Base-by-base conservation (phyloP, 2,113 vertebrate genomes). In the Oceanites oceanicus region DNA sequence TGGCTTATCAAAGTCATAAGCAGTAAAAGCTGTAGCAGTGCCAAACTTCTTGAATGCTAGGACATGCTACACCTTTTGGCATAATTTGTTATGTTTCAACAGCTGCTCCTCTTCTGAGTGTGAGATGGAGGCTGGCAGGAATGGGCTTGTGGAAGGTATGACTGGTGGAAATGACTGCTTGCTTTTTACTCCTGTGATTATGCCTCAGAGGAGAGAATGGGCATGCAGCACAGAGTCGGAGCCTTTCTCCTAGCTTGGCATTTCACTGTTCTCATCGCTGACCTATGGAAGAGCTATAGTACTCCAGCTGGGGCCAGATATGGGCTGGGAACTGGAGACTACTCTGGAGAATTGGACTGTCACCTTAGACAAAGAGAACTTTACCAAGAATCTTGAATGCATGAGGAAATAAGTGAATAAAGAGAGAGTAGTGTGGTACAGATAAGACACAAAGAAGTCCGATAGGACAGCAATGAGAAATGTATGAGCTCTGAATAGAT, bases 51-150 rank as follows among this genome's bases (percentile, higher is more conserved):
- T 70, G 53, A 86, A 45, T 45, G 66, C 74, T 88, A 40, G 86
- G 62, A 92, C 84, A 10, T 13, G 78, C 87, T 74, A 84, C 93
- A 94, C 91, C 87, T 95, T 97, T 91, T 90, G 91, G 89, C 21
- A 6, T 62, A 59, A 68, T 84, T 89, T 32, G 80, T 84, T 89
- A 59, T 11, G 1, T 89, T 95, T 94, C 3, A 6, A 22, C 95
- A 88, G 85, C 94, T 78, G 91, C 91, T 86, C 15, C 79, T 81
- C 79, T 49, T 66, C 25, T 3, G 79, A 47, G 61, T 15, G n/a
- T 0, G 44, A 78, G 91, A 3, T 53, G 66, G 55, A 84, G 78
- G 74, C 91, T 82, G 95, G 84, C 88, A 97, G 92, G 92, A 96
- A 59, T 2, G 44, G 86, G 70, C 91, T 88, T 87, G 91, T 78